Conservation (phyloP, 2,797 vertebrate genomes). For the Neoniphon sammara region DNA sequence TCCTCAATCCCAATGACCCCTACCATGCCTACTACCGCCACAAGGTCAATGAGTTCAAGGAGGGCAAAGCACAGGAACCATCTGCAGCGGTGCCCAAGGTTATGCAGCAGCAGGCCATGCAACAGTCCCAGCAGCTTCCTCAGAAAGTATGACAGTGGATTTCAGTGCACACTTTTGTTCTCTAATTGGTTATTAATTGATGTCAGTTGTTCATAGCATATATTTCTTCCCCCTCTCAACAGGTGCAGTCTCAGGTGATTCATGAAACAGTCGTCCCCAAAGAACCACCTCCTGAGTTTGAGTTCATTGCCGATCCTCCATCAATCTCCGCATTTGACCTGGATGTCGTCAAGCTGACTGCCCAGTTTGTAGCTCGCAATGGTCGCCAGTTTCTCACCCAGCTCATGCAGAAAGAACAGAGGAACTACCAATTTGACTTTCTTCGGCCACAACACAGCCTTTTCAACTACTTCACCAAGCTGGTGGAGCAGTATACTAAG, state of each 20-base stretch:
- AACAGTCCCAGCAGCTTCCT: slow-evolving; percentile 91
- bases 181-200: not conserved
- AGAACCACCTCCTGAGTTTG: slow-evolving; percentile 96
- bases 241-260: slow-evolving; percentile 97
- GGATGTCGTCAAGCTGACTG: slow-evolving; percentile 97
- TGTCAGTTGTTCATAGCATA: not conserved
- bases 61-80: slow-evolving; percentile 96
- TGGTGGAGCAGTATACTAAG: slow-evolving; percentile 99
- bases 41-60: slow-evolving; percentile 99
- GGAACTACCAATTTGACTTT: slow-evolving; percentile 99
- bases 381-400: slow-evolving; percentile 98
- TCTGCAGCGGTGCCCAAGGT: slow-evolving; percentile 97
- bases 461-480: slow-evolving; percentile 99
- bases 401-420: slow-evolving; percentile 99
- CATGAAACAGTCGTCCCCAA: slow-evolving; percentile 94
- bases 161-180: not conserved
- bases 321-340: slow-evolving; percentile 98
- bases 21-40: slow-evolving; percentile 99
- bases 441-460: slow-evolving; percentile 98
- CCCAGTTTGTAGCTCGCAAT: slow-evolving; percentile 97
- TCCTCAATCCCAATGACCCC: slow-evolving; percentile 96
- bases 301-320: slow-evolving; percentile 97
- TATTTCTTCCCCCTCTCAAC: slow-evolving; percentile 6
- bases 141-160: slow-evolving; percentile 86
- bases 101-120: slow-evolving; percentile 92